Conservation (phyloP, 2,113 vertebrate species). For the Perognathus longimembris region DNA sequence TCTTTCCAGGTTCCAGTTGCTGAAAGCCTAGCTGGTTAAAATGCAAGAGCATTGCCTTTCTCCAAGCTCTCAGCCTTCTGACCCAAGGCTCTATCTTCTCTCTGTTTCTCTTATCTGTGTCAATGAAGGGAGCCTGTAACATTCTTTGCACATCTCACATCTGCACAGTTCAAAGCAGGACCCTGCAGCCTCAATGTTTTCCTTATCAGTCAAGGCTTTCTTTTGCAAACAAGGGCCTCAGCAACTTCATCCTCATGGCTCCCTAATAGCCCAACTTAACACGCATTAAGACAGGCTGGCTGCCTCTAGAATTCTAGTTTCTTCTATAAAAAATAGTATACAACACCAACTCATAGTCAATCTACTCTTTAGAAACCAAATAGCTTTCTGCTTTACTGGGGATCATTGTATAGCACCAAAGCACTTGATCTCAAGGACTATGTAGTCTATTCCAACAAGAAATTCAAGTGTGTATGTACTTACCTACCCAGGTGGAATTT, state of each 20-base stretch:
- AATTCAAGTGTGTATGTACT: background rate
- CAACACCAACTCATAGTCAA: background rate
- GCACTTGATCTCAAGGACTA: background rate
- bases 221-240: slow-evolving; percentile 60
- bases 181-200: slow-evolving; percentile 64
- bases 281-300: background rate
- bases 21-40: slow-evolving; percentile 60
- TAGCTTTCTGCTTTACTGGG: background rate
- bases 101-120: slow-evolving; percentile 78
- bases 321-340: background rate
- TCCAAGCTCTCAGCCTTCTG: slow-evolving; percentile 31
- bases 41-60: slow-evolving; percentile 30
- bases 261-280: background rate
- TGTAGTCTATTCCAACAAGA: background rate
- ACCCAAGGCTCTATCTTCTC: slow-evolving; percentile 68
- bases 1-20: background rate
- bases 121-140: slow-evolving; percentile 76
- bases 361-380: background rate
- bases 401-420: background rate
- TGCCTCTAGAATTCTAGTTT: background rate
- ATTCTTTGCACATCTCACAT: slow-evolving; percentile 77
- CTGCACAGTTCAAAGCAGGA: slow-evolving; percentile 75
- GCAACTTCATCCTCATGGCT: slow-evolving; percentile 40
- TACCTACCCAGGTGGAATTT: background rate
- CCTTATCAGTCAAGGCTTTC: slow-evolving; percentile 75